These are phyloP conservation scores for Zosterops borbonicus DNA, from an alignment of 2,113 vertebrate genomes.

Conservation along the genomic window DNA sequence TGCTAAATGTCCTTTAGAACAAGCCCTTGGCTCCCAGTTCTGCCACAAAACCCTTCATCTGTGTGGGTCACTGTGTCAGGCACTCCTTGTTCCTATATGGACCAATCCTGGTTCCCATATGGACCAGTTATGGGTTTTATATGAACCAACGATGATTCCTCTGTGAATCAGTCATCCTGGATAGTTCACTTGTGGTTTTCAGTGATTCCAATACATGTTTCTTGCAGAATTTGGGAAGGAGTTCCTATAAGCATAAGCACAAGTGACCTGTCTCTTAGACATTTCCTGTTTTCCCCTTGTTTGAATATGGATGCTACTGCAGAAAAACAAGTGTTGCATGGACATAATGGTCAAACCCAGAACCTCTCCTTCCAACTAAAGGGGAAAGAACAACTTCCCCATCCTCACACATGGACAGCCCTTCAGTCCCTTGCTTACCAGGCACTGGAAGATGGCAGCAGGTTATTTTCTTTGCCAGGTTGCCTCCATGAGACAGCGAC, in stretches of 20 bases:
- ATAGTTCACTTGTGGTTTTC: background rate
- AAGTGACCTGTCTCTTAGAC: background rate
- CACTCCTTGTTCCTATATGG: background rate
- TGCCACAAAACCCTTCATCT: background rate
- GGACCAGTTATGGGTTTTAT: background rate
- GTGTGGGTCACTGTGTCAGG: background rate
- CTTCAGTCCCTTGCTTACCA: background rate
- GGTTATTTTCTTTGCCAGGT: constrained; percentile 69
- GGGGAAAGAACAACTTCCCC: background rate
- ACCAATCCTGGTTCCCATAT: background rate
- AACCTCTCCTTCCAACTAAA: background rate
- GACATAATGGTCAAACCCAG: background rate
- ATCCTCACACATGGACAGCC: background rate
- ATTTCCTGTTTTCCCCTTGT: background rate
- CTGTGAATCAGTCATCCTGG: background rate
- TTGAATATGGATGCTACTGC: background rate
- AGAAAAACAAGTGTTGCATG: background rate
- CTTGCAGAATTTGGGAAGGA: background rate
- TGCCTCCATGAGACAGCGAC: constrained; percentile 89
- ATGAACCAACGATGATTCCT: background rate
- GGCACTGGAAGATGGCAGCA: background rate
- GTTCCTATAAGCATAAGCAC: too few relatives aligned
- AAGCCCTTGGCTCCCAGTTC: background rate
- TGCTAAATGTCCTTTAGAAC: background rate
- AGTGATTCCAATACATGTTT: background rate